phyloP scores from a whole-genome alignment of 2,113 vertebrate species.

The Sarotherodon lohbergeri region DNA sequence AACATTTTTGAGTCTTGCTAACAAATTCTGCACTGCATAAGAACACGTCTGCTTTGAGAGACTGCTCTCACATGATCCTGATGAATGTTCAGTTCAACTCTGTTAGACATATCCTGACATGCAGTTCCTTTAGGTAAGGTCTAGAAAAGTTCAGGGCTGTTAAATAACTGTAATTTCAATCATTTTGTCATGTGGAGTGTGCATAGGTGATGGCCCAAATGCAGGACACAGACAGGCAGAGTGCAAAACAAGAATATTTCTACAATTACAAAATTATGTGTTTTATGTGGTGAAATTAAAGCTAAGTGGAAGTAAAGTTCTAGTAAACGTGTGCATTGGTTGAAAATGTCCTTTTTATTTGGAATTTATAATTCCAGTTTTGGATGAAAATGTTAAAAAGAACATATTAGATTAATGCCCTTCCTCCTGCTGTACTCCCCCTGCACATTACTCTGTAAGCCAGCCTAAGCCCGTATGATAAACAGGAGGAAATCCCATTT shows the following conservation, averaged over 20 bases:
- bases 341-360: not conserved
- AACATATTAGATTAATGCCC: not conserved
- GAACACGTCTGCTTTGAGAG: not conserved
- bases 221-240: not conserved
- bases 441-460: not conserved
- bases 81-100: not conserved
- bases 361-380: not conserved
- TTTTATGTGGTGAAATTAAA: not conserved
- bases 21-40: not conserved
- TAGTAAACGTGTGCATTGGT: not conserved
- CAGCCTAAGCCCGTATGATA: constrained; percentile 13
- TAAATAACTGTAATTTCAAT: not conserved
- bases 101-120: not conserved
- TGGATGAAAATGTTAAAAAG: not conserved
- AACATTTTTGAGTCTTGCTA: not conserved
- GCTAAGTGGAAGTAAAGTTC: not conserved
- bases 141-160: not conserved
- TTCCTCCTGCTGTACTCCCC: not conserved
- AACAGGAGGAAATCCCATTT: constrained; percentile 37
- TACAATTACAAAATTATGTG: not conserved
- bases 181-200: not conserved
- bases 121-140: not conserved
- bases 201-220: not conserved
- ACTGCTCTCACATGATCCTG: not conserved
- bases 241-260: not conserved